Evolutionary conservation across 2,113 vertebrate genomes (phyloP).

Genomic region (Platichthys flesus): DNA sequence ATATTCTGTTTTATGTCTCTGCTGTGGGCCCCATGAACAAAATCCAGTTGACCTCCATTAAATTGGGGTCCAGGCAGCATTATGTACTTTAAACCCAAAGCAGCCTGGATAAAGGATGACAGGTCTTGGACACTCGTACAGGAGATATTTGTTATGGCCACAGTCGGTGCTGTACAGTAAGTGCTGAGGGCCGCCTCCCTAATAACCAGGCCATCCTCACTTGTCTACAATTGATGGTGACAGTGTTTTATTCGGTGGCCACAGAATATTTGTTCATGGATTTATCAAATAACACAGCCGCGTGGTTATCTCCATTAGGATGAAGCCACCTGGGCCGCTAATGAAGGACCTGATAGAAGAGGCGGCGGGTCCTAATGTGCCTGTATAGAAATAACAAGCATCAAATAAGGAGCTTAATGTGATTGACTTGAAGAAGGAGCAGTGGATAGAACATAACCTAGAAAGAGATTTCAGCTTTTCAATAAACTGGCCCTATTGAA

Average conservation of each 20-base stretch:
- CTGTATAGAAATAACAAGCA: neutral
- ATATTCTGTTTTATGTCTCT: neutral
- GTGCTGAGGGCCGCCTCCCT: conserved; percentile 1
- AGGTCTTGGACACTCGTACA: neutral
- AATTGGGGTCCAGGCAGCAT: neutral
- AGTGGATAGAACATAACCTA: neutral
- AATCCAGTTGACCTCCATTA: neutral
- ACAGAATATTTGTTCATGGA: conserved; percentile 25
- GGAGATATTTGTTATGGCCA: neutral
- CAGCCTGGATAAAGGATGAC: neutral
- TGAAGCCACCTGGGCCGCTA: conserved; percentile 26
- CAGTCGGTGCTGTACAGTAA: neutral
- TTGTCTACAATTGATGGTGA: conserved; percentile 6
- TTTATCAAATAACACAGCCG: conserved; percentile 20
- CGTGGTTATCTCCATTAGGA: conserved; percentile 25
- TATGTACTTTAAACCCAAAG: neutral
- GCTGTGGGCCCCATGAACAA: neutral
- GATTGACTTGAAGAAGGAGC: neutral
- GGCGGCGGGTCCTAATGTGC: neutral
- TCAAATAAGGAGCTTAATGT: conserved; percentile 9
- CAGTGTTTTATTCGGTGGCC: conserved; percentile 9
- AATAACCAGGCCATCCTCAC: conserved; percentile 12
- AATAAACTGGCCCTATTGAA: conserved; percentile 2
- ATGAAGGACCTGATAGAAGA: conserved; percentile 12
- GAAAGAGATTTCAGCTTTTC: neutral